Base-by-base conservation (phyloP, 2,888 invertebrate genomes). In the Eueremaeus valkanovi region DNA sequence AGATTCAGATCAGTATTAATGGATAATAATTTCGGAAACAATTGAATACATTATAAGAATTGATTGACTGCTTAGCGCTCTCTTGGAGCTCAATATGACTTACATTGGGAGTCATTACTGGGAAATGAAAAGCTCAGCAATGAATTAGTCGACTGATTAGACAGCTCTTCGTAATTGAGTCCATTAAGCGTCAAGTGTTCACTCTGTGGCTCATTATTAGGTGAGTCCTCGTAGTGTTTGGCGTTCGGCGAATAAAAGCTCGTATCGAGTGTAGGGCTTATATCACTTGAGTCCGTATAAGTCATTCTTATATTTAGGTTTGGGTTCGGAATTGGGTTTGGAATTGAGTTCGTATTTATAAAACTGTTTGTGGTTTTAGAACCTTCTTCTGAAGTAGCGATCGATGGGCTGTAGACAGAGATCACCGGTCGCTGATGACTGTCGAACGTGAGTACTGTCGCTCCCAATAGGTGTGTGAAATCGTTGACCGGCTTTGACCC, bases 91-190 rank as follows among this genome's bases (percentile, higher is more conserved):
- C 3, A 16, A 45, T 16, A 13, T 45, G 1, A 45, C 70, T 42
- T 45, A 70, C 70, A 70, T 45, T 70, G 42, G 18, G 70, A 70
- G 45, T 70, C 70, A 70, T 70, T 70, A 45, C 68, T 68, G 6
- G 68, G 68, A 68, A 70, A 70, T 27, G 70, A 70, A 45, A 70
- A 70, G 36, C 24, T 24, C 0, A 70, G n/a, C 18, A 42, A 70
- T 21, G 70, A 70, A 70, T 42, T 45, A 27, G 70, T 21, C 11
- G 70, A 70, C 21, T 70, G 70, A 40, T 70, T 70, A 11, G 36
- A 24, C 21, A 70, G 1, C 36, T 70, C 70, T 27, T 70, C 70
- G 21, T 42, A 40, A 21, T 70, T 70, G 13, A 45, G 0, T 5
- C 42, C 70, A 29, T 42, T 70, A 0, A 42, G 42, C 1, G 45